Evolutionary conservation across 2,888 invertebrate genomes (phyloP), one percentile per base, ranked within the genome.

Genomic region (Heliconius ethilla): DNA sequence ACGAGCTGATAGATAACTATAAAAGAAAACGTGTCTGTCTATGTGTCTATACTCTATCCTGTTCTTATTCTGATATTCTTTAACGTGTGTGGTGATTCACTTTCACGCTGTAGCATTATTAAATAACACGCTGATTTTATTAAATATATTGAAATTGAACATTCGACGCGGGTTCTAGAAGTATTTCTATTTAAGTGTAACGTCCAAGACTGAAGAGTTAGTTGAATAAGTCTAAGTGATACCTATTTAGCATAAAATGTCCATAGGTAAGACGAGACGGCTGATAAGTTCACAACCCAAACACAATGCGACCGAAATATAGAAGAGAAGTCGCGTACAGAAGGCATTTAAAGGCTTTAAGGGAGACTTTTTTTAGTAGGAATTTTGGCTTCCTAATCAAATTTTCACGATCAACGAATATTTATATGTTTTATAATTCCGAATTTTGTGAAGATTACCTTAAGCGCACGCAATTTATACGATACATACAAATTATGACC

Each of bases 131-230:
- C 87, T 86, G 85, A 83, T 83, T 84, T 82, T 83, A 81, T 83
- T 81, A 81, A 80, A 84, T 80, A 85, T 86, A 87, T 87, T 83
- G 86, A 85, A 84, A 82, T 84, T 86, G 86, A 89, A 89, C 87
- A 90, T 92, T 91, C 93, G 91, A 94, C 94, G 94, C 94, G 94
- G 94, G 94, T 90, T 92, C 86, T 91, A 93, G 92, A 89, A 92
- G 88, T 93, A 92, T 93, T 92, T 93, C 90, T 92, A 93, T 91
- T 91, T 94, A 93, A 94, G 94, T 90, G 93, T 92, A 94, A 94
- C 94, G 93, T 92, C 92, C 93, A 94, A 94, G 94, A 94, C 94
- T 94, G 94, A 94, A 93, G 93, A 91, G 94, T 92, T 92, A 93
- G 92, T 89, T 91, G 89, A 92, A 88, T 93, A 93, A 92, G 91